Evolutionary conservation across 2,797 vertebrate species (phyloP).

Genomic region (Steatocranus sp.): DNA sequence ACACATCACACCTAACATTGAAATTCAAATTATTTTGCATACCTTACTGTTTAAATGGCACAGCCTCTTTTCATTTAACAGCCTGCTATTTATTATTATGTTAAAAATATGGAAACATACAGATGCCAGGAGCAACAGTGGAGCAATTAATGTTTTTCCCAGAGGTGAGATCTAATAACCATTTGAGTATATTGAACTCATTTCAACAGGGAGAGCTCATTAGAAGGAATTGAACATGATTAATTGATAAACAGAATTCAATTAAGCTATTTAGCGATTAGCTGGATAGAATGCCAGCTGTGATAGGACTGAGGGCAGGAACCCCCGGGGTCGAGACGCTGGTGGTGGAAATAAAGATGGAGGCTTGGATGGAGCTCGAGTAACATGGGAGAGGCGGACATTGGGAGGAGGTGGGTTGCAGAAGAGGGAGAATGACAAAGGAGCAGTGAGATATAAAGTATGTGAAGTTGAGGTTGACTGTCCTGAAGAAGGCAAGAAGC

Average conservation of each 20-base stretch:
- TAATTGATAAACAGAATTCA: not conserved
- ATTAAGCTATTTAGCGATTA: not conserved
- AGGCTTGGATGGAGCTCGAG: not conserved
- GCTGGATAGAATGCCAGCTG: not conserved
- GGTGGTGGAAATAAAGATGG: not conserved
- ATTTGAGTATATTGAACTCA: not conserved
- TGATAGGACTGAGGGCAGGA: not conserved
- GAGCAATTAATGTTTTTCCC: not conserved
- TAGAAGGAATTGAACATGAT: not conserved
- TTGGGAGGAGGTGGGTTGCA: not conserved
- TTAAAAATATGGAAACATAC: not conserved
- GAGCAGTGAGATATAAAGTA: not conserved
- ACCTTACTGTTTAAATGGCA: not conserved
- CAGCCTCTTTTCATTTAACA: not conserved
- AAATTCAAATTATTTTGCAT: not conserved
- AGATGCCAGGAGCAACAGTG: not conserved
- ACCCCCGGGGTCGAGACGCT: not conserved
- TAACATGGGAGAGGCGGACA: not conserved
- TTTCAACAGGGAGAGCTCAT: not conserved
- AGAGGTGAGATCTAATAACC: not conserved
- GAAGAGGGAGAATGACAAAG: not conserved
- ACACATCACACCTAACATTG: not conserved
- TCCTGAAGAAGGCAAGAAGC: not conserved
- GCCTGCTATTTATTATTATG: not conserved
- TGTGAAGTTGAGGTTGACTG: not conserved